Percentiles rank a stretch among this genome's conserved stretches.
Conservation (phyloP, 1,140 invertebrate species). For the Sminthurinus signatus region DNA sequence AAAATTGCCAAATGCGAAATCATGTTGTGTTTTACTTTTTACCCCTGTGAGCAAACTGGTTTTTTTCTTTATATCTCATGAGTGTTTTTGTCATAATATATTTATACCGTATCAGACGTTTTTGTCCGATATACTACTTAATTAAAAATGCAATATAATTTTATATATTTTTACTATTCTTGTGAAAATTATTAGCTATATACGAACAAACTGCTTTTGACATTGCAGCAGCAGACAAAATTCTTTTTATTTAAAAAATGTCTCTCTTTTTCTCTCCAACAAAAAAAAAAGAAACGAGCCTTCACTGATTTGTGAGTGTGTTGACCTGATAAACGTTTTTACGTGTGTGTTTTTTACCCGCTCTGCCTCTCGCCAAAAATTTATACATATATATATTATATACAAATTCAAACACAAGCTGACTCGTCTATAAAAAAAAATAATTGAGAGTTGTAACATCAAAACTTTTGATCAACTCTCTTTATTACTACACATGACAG, state of each 20-base stretch:
- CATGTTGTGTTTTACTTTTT: not conserved
- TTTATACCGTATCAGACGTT: too few relatives aligned
- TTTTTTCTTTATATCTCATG: not conserved
- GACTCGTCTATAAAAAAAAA: too few relatives aligned
- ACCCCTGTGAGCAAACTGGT: not conserved
- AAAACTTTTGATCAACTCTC: too few relatives aligned
- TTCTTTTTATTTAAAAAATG: not conserved
- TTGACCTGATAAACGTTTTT: not conserved
- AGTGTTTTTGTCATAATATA: too few relatives aligned
- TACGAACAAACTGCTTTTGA: not conserved
- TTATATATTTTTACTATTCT: too few relatives aligned
- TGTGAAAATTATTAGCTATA: too few relatives aligned
- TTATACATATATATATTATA: not conserved
- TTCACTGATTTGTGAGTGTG: not conserved
- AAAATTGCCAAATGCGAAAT: not conserved
- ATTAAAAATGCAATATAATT: too few relatives aligned
- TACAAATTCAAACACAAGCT: not conserved
- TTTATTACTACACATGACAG: too few relatives aligned
- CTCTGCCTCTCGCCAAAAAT: slow-evolving; percentile 3
- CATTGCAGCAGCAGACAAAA: not conserved
- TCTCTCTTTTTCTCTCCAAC: not conserved
- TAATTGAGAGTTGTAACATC: too few relatives aligned
- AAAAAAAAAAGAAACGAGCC: not conserved
- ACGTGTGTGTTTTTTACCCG: not conserved
- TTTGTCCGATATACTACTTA: too few relatives aligned